A percentile compares a stretch with the other conserved stretches of the same genome.
These are phyloP conservation scores for Solea solea DNA, from an alignment of 2,113 vertebrate species.

Conservation along the genomic window DNA sequence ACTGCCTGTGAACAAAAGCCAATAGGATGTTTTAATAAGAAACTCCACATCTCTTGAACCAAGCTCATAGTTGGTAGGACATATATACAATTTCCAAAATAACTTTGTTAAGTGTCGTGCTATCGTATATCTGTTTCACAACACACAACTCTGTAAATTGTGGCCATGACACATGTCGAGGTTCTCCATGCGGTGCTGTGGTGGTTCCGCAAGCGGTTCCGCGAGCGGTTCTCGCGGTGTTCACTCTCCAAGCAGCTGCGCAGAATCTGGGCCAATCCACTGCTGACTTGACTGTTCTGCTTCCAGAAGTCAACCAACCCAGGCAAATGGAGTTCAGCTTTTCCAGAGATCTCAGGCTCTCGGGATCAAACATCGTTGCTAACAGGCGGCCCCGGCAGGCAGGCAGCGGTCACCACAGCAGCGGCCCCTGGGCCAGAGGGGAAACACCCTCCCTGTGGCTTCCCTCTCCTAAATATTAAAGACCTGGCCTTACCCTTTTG, in stretches of 20 bases:
- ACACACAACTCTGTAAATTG: slow-evolving; percentile 83
- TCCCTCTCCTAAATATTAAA: slow-evolving; percentile 86
- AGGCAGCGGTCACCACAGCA: slow-evolving; percentile 75
- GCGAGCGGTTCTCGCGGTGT: slow-evolving; percentile 67
- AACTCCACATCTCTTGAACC: slow-evolving; percentile 52
- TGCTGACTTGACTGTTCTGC: slow-evolving; percentile 72
- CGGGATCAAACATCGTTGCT: slow-evolving; percentile 77
- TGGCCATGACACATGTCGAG: slow-evolving; percentile 83
- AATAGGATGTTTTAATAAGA: slow-evolving; percentile 47
- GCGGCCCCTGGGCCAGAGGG: slow-evolving; percentile 74
- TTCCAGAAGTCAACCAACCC: slow-evolving; percentile 74
- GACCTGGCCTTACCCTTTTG: slow-evolving; percentile 78
- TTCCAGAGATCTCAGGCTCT: slow-evolving; percentile 75
- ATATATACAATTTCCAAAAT: slow-evolving; percentile 79
- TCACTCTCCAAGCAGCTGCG: slow-evolving; percentile 73
- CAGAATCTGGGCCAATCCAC: slow-evolving; percentile 61
- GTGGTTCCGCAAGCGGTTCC: slow-evolving; percentile 71
- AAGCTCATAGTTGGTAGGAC: slow-evolving; percentile 35
- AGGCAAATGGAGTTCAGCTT: slow-evolving; percentile 74
- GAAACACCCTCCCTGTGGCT: slow-evolving; percentile 84
- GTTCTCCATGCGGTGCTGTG: slow-evolving; percentile 72
- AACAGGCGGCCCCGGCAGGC: slow-evolving; percentile 70
- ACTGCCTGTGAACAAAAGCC: slow-evolving; percentile 18
- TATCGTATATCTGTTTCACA: slow-evolving; percentile 81
- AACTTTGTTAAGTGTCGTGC: slow-evolving; percentile 77